Evolutionary conservation across 1,140 invertebrate species (phyloP).

Genomic region (Elymnias hypermnestra): DNA sequence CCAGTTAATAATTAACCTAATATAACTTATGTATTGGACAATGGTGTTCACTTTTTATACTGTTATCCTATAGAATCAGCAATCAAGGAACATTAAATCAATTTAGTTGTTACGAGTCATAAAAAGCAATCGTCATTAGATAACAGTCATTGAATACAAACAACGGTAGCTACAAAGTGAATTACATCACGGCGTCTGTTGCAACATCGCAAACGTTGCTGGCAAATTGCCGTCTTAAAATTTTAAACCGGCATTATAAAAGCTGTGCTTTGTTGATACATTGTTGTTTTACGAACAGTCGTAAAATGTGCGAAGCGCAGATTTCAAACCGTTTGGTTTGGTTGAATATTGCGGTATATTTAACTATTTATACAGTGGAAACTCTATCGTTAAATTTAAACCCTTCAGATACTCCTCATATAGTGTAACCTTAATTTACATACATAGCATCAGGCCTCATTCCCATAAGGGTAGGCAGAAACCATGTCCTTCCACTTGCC

Average conservation of each 20-base stretch:
- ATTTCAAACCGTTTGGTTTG: constrained; percentile 11
- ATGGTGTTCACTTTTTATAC: too few relatives aligned
- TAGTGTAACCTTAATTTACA: too few relatives aligned
- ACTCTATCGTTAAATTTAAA: too few relatives aligned
- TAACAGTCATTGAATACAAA: constrained; percentile 19
- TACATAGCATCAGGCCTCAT: too few relatives aligned
- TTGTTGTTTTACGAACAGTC: constrained; percentile 16
- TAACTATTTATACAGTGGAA: too few relatives aligned
- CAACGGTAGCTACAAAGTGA: constrained; percentile 26
- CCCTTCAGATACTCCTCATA: too few relatives aligned
- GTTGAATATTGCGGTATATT: too few relatives aligned
- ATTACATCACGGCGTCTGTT: constrained; percentile 33
- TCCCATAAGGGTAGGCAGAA: too few relatives aligned
- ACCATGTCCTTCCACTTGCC: too few relatives aligned
- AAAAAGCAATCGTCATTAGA: constrained; percentile 13
- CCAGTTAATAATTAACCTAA: too few relatives aligned
- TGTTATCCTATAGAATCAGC: too few relatives aligned
- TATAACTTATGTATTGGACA: too few relatives aligned
- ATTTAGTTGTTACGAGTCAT: neutral
- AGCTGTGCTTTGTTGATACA: constrained; percentile 32
- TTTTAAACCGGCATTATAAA: constrained; percentile 53
- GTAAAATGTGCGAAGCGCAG: constrained; percentile 14
- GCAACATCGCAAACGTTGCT: constrained; percentile 15
- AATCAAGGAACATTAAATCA: neutral
- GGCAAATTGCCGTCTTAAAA: constrained; percentile 58